phyloP scores from a whole-genome alignment of 2,888 invertebrate genomes.

The Phengaris arion region DNA sequence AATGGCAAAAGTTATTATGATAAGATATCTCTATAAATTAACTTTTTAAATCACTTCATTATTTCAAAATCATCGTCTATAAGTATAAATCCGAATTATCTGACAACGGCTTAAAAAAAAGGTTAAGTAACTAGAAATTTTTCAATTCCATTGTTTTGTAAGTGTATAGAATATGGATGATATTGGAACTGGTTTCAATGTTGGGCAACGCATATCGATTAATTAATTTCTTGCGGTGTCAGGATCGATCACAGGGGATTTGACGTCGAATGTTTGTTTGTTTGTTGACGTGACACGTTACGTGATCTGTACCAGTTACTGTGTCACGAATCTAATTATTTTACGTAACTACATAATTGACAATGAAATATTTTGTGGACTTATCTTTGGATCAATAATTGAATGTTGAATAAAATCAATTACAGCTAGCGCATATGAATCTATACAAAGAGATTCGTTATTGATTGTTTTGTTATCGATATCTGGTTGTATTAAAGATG shows the following conservation, averaged over 20 bases:
- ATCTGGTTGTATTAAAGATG: neutral
- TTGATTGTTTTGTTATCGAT: slow-evolving; percentile 1
- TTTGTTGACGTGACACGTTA: slow-evolving; percentile 61
- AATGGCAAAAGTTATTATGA: too few relatives aligned
- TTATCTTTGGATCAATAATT: slow-evolving; percentile 16
- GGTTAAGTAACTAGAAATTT: slow-evolving; percentile 23
- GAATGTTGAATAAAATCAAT: slow-evolving; percentile 21
- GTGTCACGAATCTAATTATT: slow-evolving; percentile 34
- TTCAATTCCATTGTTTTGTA: slow-evolving; percentile 25
- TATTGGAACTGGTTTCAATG: slow-evolving; percentile 37
- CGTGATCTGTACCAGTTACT: slow-evolving; percentile 42
- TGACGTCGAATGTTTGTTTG: slow-evolving; percentile 53
- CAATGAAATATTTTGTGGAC: slow-evolving; percentile 15
- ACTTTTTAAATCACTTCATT: neutral
- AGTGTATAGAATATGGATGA: slow-evolving; percentile 28
- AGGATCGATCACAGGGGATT: slow-evolving; percentile 65
- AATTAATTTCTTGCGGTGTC: slow-evolving; percentile 65
- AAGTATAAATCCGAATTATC: neutral
- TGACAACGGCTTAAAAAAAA: slow-evolving; percentile 12
- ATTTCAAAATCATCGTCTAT: neutral
- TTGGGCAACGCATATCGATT: slow-evolving; percentile 47
- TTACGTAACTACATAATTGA: slow-evolving; percentile 22
- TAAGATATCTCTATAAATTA: neutral
- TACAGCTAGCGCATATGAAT: slow-evolving; percentile 4
- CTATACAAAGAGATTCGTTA: neutral